Conservation (phyloP, 2,797 vertebrate species). For the Scolopax bukidnonensis region DNA sequence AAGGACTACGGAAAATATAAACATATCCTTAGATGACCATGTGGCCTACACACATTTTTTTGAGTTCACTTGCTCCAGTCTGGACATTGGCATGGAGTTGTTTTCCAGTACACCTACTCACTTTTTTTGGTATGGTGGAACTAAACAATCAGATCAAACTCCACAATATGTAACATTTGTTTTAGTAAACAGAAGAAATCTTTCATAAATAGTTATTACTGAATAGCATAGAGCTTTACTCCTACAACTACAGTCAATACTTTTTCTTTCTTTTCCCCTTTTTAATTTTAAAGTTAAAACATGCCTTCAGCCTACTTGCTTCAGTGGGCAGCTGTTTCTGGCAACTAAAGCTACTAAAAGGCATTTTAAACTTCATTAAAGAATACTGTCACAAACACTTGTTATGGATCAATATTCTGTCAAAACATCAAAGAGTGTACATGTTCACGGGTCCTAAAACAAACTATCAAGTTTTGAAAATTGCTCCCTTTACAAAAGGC, state of each 20-base stretch:
- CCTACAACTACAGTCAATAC: background rate
- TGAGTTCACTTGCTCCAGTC: conserved; percentile 22
- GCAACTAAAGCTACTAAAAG: background rate
- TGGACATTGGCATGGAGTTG: background rate
- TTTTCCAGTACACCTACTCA: conserved; percentile 18
- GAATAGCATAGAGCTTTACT: background rate
- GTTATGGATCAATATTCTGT: rapidly evolving
- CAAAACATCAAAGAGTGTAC: background rate
- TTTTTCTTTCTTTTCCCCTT: background rate
- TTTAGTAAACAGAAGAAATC: conserved; percentile 4
- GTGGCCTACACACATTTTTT: conserved; percentile 71
- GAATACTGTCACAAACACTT: background rate
- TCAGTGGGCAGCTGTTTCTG: background rate
- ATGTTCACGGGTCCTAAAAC: background rate
- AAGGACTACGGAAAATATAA: background rate
- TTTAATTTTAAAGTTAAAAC: background rate
- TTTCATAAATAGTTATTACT: background rate
- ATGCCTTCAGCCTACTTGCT: background rate
- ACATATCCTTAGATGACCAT: conserved; percentile 23
- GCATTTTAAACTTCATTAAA: background rate
- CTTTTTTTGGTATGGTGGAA: background rate
- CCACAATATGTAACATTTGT: background rate
- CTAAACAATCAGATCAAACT: background rate
- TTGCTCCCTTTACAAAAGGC: background rate
- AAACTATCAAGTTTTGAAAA: background rate